Evolutionary conservation across 1,140 invertebrate species (phyloP).

Genomic region (Lepidurus packardi): DNA sequence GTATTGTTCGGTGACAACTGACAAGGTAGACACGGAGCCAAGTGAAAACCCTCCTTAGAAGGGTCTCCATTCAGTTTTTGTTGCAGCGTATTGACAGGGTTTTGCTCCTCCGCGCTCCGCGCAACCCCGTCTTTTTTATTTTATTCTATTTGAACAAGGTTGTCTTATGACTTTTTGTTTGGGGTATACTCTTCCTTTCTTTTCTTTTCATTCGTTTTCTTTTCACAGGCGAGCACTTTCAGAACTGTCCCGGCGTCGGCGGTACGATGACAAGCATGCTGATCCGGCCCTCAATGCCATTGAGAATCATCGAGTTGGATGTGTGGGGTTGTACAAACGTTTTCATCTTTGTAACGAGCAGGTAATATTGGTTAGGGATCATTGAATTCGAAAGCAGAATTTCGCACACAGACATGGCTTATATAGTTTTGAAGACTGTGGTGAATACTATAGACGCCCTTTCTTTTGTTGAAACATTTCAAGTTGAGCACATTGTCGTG

Average conservation of each 20-base stretch:
- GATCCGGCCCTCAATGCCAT: conserved; percentile 23
- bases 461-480: conserved; percentile 4
- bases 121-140: not conserved
- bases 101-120: not conserved
- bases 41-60: not conserved
- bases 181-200: not conserved
- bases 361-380: conserved; percentile 45
- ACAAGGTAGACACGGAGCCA: not conserved
- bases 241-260: not conserved
- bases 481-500: not conserved
- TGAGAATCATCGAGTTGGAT: conserved; percentile 40
- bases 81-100: conserved; percentile 6
- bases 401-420: not conserved
- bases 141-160: conserved; percentile 25
- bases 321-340: conserved; percentile 59
- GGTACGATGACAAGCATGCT: conserved; percentile 25
- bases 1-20: conserved; percentile 11
- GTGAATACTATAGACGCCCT: not conserved
- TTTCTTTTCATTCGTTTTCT: not conserved
- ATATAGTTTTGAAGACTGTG: no score
- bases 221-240: conserved; percentile 25
- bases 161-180: not conserved
- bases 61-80: conserved; percentile 18
- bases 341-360: conserved; percentile 67
- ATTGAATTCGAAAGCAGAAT: conserved; percentile 3